Evolutionary conservation across 2,113 vertebrate genomes (phyloP).

Genomic region (Atherinomorus stipes): DNA sequence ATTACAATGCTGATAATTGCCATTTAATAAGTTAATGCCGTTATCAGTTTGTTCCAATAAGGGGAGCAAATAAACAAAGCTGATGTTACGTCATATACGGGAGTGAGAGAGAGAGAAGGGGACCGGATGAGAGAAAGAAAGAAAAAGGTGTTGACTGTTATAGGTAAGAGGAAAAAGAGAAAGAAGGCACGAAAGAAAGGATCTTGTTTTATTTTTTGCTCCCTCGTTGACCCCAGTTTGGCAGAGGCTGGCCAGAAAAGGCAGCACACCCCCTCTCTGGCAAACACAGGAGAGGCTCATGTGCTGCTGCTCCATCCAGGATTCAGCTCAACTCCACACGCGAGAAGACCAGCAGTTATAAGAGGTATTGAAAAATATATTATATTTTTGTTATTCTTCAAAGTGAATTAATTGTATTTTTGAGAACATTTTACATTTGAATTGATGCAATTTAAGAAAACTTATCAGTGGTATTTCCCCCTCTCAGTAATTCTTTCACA

Average conservation of each 20-base stretch:
- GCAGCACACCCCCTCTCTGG: conserved; percentile 66
- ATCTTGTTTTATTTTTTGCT: conserved; percentile 72
- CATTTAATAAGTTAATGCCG: conserved; percentile 46
- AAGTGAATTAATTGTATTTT: background rate
- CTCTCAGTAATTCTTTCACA: conserved; percentile 1
- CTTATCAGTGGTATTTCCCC: background rate
- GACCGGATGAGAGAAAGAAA: conserved; percentile 57
- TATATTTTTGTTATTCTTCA: background rate
- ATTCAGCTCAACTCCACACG: conserved; percentile 46
- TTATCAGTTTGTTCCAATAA: conserved; percentile 68
- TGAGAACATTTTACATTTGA: conserved; percentile 1
- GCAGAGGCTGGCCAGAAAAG: conserved; percentile 70
- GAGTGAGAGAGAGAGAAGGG: conserved; percentile 57
- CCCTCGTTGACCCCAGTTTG: conserved; percentile 72
- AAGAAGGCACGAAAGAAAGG: conserved; percentile 62
- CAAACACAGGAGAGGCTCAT: conserved; percentile 54
- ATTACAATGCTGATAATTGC: conserved; percentile 25
- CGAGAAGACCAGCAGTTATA: conserved; percentile 33
- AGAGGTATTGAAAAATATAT: conserved; percentile 35
- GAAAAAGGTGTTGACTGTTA: conserved; percentile 72
- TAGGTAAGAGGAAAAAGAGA: conserved; percentile 74
- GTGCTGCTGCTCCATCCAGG: conserved; percentile 64
- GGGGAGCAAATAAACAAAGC: conserved; percentile 76
- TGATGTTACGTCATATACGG: conserved; percentile 71
- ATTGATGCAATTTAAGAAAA: background rate